Evolutionary conservation across 2,797 vertebrate species (phyloP).

Genomic region (Scleropages formosus): DNA sequence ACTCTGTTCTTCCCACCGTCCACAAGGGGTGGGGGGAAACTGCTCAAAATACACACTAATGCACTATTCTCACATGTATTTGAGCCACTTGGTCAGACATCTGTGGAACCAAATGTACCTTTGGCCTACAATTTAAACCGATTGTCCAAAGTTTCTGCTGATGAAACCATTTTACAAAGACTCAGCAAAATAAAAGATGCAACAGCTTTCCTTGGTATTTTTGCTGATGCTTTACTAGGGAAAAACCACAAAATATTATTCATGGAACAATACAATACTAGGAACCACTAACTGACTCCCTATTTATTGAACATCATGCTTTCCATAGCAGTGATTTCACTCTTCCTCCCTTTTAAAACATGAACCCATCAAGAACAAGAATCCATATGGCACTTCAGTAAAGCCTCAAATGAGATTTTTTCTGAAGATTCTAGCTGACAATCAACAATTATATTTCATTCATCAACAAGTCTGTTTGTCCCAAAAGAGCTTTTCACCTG

Average conservation of each 20-base stretch:
- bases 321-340: too few relatives aligned
- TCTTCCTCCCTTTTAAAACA: too few relatives aligned
- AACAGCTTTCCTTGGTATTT: background rate
- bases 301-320: too few relatives aligned
- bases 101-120: background rate
- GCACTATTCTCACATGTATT: conserved; percentile 26
- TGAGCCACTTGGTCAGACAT: background rate
- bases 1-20: conserved; percentile 39
- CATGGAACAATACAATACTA: background rate
- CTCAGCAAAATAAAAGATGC: conserved; percentile 27
- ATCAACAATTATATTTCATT: conserved; percentile 1
- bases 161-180: conserved; percentile 31
- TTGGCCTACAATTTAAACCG: conserved; percentile 27
- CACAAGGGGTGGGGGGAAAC: background rate
- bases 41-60: conserved; percentile 27
- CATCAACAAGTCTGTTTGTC: background rate
- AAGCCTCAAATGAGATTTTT: too few relatives aligned
- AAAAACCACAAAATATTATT: too few relatives aligned
- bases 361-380: too few relatives aligned
- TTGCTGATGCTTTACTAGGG: conserved; percentile 19
- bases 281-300: background rate
- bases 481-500: background rate
- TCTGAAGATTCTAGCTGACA: too few relatives aligned
- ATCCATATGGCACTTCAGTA: too few relatives aligned
- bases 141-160: conserved; percentile 39